A percentile compares a stretch with the other conserved stretches of the same genome.
phyloP scores from a whole-genome alignment of 2,113 vertebrate species.

The Penelope pileata region DNA sequence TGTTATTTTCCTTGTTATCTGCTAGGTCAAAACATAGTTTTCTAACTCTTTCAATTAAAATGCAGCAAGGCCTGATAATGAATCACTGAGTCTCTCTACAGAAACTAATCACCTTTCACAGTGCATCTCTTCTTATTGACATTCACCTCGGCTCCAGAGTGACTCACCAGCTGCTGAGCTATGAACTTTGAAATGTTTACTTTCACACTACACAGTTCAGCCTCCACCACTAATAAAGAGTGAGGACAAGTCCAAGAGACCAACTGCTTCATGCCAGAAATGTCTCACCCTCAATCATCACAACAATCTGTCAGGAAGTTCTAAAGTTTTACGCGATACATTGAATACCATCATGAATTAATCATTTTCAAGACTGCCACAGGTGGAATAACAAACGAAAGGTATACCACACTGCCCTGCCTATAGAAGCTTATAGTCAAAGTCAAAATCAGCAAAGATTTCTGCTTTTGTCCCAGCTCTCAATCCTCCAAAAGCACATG shows the following conservation, averaged over 20 bases:
- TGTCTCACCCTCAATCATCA: neutral
- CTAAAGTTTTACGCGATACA: fast-evolving
- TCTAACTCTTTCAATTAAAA: constrained; percentile 48
- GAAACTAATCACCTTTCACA: constrained; percentile 42
- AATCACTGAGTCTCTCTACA: constrained; percentile 19
- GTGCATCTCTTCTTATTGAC: constrained; percentile 19
- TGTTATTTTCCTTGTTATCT: constrained; percentile 21
- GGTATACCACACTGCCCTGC: fast-evolving
- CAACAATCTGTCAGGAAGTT: neutral
- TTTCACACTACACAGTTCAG: neutral
- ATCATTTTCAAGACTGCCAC: neutral
- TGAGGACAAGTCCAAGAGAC: neutral
- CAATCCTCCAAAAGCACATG: neutral
- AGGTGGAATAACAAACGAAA: fast-evolving
- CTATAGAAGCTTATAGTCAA: neutral
- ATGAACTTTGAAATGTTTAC: constrained; percentile 57
- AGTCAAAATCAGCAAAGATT: neutral
- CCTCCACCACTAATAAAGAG: neutral
- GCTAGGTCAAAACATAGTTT: constrained; percentile 17
- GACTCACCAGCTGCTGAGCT: constrained; percentile 59
- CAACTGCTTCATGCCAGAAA: neutral
- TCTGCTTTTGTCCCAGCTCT: neutral
- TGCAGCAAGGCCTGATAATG: constrained; percentile 24
- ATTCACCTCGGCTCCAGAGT: constrained; percentile 25
- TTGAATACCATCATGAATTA: neutral